Conservation (phyloP, 2,888 invertebrate genomes). For the Phanerotoma sp. region DNA sequence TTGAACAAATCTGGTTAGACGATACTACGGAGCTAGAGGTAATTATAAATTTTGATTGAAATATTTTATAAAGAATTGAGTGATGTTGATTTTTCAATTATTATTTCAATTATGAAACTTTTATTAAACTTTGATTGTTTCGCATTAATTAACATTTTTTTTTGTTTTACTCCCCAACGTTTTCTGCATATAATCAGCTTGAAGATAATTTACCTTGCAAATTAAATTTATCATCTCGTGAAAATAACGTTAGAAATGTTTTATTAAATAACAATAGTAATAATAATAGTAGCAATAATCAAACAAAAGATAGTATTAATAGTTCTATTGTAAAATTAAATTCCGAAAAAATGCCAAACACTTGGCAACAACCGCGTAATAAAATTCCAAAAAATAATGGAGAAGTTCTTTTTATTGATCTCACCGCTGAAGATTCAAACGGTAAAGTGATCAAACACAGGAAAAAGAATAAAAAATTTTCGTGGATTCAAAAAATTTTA, state of each 20-base stretch:
- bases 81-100: neutral
- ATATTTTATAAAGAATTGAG: neutral
- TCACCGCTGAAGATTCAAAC: constrained; percentile 44
- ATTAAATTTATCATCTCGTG: constrained; percentile 17
- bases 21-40: constrained; percentile 15
- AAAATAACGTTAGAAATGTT: constrained; percentile 26
- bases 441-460: constrained; percentile 43
- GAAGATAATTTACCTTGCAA: constrained; percentile 37
- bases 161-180: neutral
- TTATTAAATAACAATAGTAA: constrained; percentile 12
- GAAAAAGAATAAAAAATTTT: constrained; percentile 26
- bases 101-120: neutral
- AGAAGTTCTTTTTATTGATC: constrained; percentile 48
- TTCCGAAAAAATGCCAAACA: no score
- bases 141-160: neutral
- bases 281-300: constrained; percentile 12
- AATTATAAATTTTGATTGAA: neutral
- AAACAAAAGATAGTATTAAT: constrained; percentile 3
- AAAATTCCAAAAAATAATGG: constrained; percentile 38
- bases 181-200: constrained; percentile 31
- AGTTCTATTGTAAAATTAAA: constrained; percentile 10
- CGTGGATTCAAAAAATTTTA: constrained; percentile 44
- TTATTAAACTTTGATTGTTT: neutral
- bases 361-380: no score
- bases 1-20: constrained; percentile 15